Percentiles rank a stretch among this genome's conserved stretches.
Conservation (phyloP, 2,888 invertebrate genomes). For the Drosophila nr. perissopoda region DNA sequence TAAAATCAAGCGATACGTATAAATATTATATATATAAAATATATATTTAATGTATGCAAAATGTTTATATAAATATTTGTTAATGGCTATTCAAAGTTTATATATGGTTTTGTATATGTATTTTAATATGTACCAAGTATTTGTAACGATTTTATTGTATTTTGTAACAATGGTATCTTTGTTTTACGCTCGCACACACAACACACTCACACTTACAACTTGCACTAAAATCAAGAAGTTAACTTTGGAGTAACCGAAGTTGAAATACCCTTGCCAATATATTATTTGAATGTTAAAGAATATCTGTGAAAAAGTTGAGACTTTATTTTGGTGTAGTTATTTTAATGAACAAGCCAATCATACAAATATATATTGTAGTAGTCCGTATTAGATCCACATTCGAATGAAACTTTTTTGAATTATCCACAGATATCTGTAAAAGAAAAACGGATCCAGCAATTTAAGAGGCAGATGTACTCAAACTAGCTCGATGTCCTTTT, state of each 20-base stretch:
- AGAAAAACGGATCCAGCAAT: neutral
- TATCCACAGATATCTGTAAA: neutral
- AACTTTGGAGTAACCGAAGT: constrained; percentile 20
- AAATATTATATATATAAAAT: constrained; percentile 35
- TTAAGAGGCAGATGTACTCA: neutral
- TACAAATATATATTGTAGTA: neutral
- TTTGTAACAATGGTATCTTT: constrained; percentile 36
- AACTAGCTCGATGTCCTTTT: neutral
- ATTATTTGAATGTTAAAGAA: neutral
- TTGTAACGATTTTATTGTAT: constrained; percentile 48
- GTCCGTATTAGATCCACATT: neutral
- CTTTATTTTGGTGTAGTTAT: neutral
- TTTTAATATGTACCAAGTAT: constrained; percentile 49
- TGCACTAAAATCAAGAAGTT: constrained; percentile 12
- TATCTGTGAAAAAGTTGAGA: neutral
- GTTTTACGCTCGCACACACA: constrained; percentile 31
- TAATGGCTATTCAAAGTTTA: constrained; percentile 36
- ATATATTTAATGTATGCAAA: constrained; percentile 50
- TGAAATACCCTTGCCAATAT: constrained; percentile 36
- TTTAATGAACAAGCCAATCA: neutral
- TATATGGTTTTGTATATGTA: constrained; percentile 50
- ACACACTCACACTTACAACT: constrained; percentile 22
- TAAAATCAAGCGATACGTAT: constrained; percentile 13
- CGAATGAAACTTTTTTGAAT: neutral
- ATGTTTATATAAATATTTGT: constrained; percentile 50